These are phyloP conservation scores for Cosmopolites sordidus DNA, from an alignment of 2,888 invertebrate genomes.

Conservation along the genomic window DNA sequence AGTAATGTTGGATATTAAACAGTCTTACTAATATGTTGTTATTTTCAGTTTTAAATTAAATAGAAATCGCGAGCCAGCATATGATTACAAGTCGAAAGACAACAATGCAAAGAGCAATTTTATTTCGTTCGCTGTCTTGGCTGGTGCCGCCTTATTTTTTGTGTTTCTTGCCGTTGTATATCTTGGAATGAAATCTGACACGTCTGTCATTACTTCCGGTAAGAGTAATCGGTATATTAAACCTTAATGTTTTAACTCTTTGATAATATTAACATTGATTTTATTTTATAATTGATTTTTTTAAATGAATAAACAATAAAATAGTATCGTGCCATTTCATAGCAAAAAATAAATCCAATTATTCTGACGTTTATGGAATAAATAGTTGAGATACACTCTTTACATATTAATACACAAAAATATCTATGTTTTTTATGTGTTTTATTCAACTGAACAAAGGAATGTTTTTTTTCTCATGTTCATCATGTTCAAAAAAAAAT, in stretches of 20 bases:
- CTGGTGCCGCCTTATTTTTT: conserved; percentile 61
- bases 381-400: no score
- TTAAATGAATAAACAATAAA: no score
- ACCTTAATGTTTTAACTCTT: neutral
- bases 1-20: neutral
- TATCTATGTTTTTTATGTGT: no score
- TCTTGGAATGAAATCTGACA: conserved; percentile 61
- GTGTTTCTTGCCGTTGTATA: conserved; percentile 63
- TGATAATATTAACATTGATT: neutral
- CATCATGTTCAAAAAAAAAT: no score
- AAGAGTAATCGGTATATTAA: conserved; percentile 36
- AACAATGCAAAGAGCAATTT: conserved; percentile 60
- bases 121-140: conserved; percentile 61
- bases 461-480: no score
- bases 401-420: no score
- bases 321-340: no score
- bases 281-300: neutral
- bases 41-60: conserved; percentile 31
- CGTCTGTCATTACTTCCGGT: conserved; percentile 54
- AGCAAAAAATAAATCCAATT: no score
- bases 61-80: conserved; percentile 37
- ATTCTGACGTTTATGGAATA: no score
- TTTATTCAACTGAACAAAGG: no score
- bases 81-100: conserved; percentile 49
- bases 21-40: neutral